A percentile compares a stretch with the other conserved stretches of the same genome.
Conservation (phyloP, 2,113 vertebrate species). For the Lethenteron reissneri region DNA sequence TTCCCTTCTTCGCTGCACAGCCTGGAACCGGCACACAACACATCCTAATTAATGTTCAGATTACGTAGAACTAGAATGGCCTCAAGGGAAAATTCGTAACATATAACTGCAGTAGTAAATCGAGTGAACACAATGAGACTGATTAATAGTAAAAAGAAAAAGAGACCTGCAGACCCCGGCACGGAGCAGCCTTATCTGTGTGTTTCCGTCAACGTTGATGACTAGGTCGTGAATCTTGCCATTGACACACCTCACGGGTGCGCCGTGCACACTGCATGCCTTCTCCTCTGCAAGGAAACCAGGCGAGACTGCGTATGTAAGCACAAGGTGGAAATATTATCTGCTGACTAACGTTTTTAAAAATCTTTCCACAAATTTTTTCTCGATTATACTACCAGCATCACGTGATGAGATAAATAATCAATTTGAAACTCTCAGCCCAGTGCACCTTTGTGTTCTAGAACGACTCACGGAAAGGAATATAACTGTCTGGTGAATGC, state of each 20-base stretch:
- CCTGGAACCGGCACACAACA: constrained; percentile 13
- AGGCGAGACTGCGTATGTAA: no score
- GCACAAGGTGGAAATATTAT: no score
- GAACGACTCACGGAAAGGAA: background rate
- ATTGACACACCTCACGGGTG: constrained; percentile 35
- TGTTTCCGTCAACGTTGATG: constrained; percentile 31
- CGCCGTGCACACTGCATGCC: constrained; percentile 39
- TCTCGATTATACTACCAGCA: background rate
- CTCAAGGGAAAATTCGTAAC: background rate
- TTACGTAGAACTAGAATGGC: background rate
- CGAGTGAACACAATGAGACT: background rate
- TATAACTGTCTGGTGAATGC: no score
- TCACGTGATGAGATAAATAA: background rate
- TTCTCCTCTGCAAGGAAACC: constrained; percentile 28
- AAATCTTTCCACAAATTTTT: background rate
- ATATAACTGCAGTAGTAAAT: background rate
- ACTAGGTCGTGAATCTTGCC: constrained; percentile 25
- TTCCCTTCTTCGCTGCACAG: constrained; percentile 53
- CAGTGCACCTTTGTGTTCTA: background rate
- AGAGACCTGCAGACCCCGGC: constrained; percentile 35
- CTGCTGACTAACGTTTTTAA: background rate
- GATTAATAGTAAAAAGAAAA: background rate
- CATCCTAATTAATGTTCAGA: background rate
- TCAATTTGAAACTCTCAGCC: background rate
- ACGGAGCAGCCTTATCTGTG: constrained; percentile 42